Base-by-base conservation (phyloP, 1,140 invertebrate genomes). In the Steinernema khuongi region DNA sequence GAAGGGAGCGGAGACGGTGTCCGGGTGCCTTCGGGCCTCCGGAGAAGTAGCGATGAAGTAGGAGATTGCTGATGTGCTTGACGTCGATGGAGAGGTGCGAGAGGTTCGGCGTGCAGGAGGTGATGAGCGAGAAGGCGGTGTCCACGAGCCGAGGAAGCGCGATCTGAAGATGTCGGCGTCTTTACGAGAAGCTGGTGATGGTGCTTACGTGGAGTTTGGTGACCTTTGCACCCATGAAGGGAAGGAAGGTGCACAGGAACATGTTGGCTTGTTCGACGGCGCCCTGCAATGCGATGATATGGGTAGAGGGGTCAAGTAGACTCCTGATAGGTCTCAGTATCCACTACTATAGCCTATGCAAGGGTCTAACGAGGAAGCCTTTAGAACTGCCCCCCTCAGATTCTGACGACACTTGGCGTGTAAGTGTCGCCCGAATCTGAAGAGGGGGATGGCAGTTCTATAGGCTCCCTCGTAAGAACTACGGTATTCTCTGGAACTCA, bases 251-350 rank as follows among this genome's bases (percentile, higher is more conserved):
- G 70, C 70, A 76, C 0, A 83, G 77, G 31, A 83, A 85, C 14
- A 29, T 26, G 67, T 83, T 83, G 1, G 81, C 81, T 17, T 77
- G 77, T 60, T 83, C 83, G 7, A 83, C 67, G 1, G 83, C 83
- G 32, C 67, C 29, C 80, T 84, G 50, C 36, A 81, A 78, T 17
- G 30, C 4, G 50, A 60, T 1, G 28, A 74, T 77, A 0, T 66
- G 1, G 1, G 11, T 17, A 66, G 22, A 14, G 31, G 31, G 1
- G 44, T 66, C 28, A 66, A 66, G 22, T 72, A n/a, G n/a, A 30
- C 30, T 72, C 14, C 11, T 2, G 18, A 1, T 28, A 18, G 1
- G 26, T 18, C 26, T 67, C 4, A 67, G 66, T 30, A 67, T 67
- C 31, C 19, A 17, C 19, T 31, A 22, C 0, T 4, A 68, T n/a